A percentile compares a stretch with the other conserved stretches of the same genome.
These are phyloP conservation scores for Sander vitreus DNA, from an alignment of 2,113 vertebrate species.

Conservation along the genomic window DNA sequence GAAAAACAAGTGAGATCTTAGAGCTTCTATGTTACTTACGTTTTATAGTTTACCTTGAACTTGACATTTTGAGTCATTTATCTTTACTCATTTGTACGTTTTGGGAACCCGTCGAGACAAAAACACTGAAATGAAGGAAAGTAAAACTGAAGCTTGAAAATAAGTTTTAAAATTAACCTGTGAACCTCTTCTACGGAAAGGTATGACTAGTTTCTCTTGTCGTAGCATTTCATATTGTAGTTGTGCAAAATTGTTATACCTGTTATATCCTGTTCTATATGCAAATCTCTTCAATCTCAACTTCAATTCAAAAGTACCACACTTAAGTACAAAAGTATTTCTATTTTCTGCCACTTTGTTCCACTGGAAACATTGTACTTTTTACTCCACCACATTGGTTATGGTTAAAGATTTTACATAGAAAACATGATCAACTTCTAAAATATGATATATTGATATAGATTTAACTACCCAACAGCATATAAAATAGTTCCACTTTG, in stretches of 20 bases:
- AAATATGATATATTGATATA: not conserved
- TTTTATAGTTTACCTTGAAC: not conserved
- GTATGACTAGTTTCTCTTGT: not conserved
- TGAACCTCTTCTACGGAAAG: not conserved
- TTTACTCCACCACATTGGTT: not conserved
- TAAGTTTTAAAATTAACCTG: not conserved
- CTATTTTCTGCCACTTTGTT: not conserved
- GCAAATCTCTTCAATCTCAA: not conserved
- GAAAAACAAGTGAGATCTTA: not conserved
- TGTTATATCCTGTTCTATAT: not conserved
- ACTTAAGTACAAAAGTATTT: not conserved
- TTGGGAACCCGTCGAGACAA: not conserved
- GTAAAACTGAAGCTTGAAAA: not conserved
- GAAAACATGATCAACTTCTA: not conserved
- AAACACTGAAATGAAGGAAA: not conserved
- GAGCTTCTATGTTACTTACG: not conserved
- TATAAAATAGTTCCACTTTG: not conserved
- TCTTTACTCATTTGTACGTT: not conserved
- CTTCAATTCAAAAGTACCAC: not conserved
- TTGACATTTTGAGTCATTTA: not conserved
- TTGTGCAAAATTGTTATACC: conserved; percentile 11
- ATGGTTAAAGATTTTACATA: not conserved
- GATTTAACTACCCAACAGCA: not conserved
- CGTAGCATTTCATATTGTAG: not conserved
- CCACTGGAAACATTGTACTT: not conserved